Conservation (phyloP, 1,140 invertebrate species). For the Halictus rubicundus region DNA sequence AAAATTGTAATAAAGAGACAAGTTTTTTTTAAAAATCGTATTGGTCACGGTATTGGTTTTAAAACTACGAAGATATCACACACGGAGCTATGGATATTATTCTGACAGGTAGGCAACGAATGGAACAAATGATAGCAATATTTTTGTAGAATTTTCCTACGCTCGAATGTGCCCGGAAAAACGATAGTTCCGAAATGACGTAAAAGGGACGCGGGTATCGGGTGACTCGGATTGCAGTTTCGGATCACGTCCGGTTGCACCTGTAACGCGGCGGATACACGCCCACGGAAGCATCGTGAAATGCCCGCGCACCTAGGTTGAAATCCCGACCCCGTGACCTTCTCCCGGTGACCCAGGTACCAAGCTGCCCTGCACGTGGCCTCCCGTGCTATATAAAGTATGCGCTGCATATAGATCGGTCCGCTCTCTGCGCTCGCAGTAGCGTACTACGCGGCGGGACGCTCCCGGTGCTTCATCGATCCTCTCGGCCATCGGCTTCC, state of each 20-base stretch:
- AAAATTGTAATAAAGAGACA: too few relatives aligned
- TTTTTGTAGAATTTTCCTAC: too few relatives aligned
- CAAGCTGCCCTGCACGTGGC: conserved; percentile 56
- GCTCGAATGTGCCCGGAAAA: too few relatives aligned
- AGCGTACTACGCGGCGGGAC: conserved; percentile 37
- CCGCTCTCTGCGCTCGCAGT: conserved; percentile 48
- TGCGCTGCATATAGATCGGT: conserved; percentile 64
- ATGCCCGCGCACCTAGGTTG: conserved; percentile 51
- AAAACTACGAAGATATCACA: too few relatives aligned
- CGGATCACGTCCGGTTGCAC: conserved; percentile 23
- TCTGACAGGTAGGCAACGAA: too few relatives aligned
- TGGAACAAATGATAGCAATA: too few relatives aligned
- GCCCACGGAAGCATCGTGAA: conserved; percentile 42
- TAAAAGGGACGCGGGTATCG: background rate
- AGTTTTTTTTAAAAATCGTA: too few relatives aligned
- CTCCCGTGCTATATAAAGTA: conserved; percentile 62
- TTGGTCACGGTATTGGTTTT: too few relatives aligned
- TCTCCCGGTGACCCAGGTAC: conserved; percentile 68
- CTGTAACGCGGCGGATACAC: conserved; percentile 25
- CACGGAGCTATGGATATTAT: too few relatives aligned
- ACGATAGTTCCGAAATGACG: too few relatives aligned
- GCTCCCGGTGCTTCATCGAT: conserved; percentile 48
- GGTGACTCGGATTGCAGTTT: background rate
- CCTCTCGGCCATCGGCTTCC: background rate
- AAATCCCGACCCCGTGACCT: conserved; percentile 66